These are phyloP conservation scores for Buathra laborator DNA, from an alignment of 2,888 invertebrate species.

Conservation along the genomic window DNA sequence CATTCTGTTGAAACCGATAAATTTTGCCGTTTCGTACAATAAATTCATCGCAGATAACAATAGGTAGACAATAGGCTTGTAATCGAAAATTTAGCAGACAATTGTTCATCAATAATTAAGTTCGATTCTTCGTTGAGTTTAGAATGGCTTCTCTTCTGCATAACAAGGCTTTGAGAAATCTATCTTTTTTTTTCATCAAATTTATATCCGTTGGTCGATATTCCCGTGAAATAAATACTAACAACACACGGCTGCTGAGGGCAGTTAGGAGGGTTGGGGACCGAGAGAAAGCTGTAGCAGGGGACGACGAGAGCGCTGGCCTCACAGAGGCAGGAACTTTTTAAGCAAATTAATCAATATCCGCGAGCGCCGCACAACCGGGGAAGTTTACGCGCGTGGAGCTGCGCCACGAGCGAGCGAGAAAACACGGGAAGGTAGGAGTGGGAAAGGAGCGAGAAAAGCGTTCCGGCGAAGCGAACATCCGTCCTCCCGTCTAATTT, in stretches of 20 bases:
- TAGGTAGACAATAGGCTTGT: too few species aligned
- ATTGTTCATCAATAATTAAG: background rate
- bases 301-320: constrained; percentile 66
- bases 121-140: constrained; percentile 43
- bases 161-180: constrained; percentile 37
- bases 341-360: constrained; percentile 83
- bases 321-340: constrained; percentile 77
- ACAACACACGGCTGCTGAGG: constrained; percentile 66
- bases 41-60: too few species aligned
- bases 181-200: constrained; percentile 45
- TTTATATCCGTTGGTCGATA: constrained; percentile 66
- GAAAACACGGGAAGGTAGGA: constrained; percentile 28
- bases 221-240: constrained; percentile 68
- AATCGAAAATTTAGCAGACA: background rate
- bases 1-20: too few species aligned
- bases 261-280: constrained; percentile 59
- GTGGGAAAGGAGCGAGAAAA: constrained; percentile 47
- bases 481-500: constrained; percentile 76
- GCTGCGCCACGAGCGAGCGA: constrained; percentile 60
- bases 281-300: constrained; percentile 46
- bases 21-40: too few species aligned
- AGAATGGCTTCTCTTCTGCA: constrained; percentile 30
- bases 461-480: constrained; percentile 73
- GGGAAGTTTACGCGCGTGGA: constrained; percentile 77
- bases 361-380: constrained; percentile 72